Base-by-base conservation (phyloP, 1,140 invertebrate species). In the Olivierus martensii region DNA sequence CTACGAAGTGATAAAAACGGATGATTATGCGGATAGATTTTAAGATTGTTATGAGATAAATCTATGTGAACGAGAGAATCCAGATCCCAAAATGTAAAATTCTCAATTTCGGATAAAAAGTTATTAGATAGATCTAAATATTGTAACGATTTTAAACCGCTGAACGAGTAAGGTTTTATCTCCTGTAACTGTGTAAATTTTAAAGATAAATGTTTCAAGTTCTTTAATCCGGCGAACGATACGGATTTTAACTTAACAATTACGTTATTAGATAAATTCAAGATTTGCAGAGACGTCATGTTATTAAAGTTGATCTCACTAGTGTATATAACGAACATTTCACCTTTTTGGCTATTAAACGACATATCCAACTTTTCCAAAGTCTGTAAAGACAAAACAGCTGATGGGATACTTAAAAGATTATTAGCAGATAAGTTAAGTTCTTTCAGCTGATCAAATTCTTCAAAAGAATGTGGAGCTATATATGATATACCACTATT, bases 41-140 rank as follows among this genome's bases (percentile, higher is more conserved):
- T 17, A 11, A 51, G n/a, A 11, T 38, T 17, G 18, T 51, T 51
- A 3, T 12, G 3, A 14, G 14, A 5, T 3, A 51, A 21, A 37
- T 36, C 7, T n/a, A 51, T 44, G 3, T 21, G 36, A n/a, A 18
- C 36, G 0, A 45, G n/a, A 44, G 35, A 44, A 12, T 4, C 17
- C 3, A 52, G 21, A 1, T 36, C 51, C 39, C 9, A 37, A 19
- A 52, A 52, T 11, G 45, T 46, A 3, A 28, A 2, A 18, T 46
- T 46, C 6, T 12, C 15, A 22, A 52, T 12, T 9, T 28, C 19
- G n/a, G 10, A 6, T 7, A 52, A 22, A 0, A 6, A 0, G 38
- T 52, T 46, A 10, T 11, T n/a, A 6, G 51, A 46, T 18, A 52
- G n/a, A 35, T 52, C 51, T 7, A 52, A 12, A 15, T 2, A 14